Evolutionary conservation across 2,888 invertebrate species (phyloP).

Genomic region (Keiferia lycopersicella): DNA sequence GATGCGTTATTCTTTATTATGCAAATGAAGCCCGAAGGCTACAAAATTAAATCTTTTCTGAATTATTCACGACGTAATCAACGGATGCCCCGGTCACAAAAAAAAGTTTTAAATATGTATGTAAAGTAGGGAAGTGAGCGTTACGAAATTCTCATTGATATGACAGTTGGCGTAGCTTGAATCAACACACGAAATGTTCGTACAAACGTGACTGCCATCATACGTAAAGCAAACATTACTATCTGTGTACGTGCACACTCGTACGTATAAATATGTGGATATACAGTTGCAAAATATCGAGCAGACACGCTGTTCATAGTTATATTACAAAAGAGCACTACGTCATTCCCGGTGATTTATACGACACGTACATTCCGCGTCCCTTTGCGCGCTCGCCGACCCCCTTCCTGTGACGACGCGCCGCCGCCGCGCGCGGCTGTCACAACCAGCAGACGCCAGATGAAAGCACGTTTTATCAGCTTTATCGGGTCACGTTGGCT

Average conservation of each 20-base stretch:
- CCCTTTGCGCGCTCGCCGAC: conserved; percentile 24
- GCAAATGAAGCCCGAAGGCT: conserved; percentile 51
- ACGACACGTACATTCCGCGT: conserved; percentile 43
- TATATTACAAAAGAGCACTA: conserved; percentile 35
- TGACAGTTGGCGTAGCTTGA: conserved; percentile 16
- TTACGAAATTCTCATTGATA: conserved; percentile 22
- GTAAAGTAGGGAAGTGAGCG: conserved; percentile 9
- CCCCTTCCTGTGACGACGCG: conserved; percentile 52
- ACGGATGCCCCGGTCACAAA: conserved; percentile 43
- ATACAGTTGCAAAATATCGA: conserved; percentile 11
- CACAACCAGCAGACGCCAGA: conserved; percentile 56
- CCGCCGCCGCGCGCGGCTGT: conserved; percentile 39
- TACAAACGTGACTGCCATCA: conserved; percentile 16
- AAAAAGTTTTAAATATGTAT: conserved; percentile 30
- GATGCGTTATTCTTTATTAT: conserved; percentile 51
- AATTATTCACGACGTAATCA: conserved; percentile 55
- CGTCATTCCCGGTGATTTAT: conserved; percentile 49
- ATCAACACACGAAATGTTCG: conserved; percentile 23
- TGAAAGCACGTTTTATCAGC: conserved; percentile 62
- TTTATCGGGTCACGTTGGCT: conserved; percentile 48
- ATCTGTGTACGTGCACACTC: conserved; percentile 18
- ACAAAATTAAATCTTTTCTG: conserved; percentile 51
- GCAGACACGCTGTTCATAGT: conserved; percentile 24
- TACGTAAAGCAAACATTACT: conserved; percentile 24
- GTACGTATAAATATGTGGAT: neutral